phyloP scores from a whole-genome alignment of 2,888 invertebrate species.

The Zaprionus bogoriensis region DNA sequence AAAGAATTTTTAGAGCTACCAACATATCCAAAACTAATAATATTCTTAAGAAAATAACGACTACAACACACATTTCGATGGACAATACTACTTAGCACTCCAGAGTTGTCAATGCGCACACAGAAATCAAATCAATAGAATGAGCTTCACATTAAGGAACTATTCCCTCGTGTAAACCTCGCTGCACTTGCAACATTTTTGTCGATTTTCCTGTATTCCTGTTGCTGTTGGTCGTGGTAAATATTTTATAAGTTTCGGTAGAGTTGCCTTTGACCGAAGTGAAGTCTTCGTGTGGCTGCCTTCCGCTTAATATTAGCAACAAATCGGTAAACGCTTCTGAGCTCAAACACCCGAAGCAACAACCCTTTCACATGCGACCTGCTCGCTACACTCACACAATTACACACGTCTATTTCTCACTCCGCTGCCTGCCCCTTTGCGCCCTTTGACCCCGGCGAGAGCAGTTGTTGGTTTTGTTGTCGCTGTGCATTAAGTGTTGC shows the following conservation, averaged over 20 bases:
- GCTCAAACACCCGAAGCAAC: conserved; percentile 25
- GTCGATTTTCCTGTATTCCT: neutral
- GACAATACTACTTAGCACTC: neutral
- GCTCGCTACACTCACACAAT: conserved; percentile 14
- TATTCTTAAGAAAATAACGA: too few species aligned
- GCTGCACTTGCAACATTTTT: conserved; percentile 1
- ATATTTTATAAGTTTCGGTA: conserved; percentile 56
- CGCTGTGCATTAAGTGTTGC: conserved; percentile 80
- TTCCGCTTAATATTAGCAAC: conserved; percentile 69
- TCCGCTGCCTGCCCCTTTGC: neutral
- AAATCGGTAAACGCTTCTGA: conserved; percentile 67
- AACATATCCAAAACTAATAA: neutral
- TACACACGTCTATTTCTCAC: neutral
- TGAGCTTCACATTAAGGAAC: neutral
- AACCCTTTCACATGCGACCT: conserved; percentile 1
- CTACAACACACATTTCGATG: too few species aligned
- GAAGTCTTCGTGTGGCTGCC: conserved; percentile 42
- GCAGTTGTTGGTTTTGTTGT: conserved; percentile 63
- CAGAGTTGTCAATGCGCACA: neutral
- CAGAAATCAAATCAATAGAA: neutral
- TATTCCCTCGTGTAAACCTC: neutral
- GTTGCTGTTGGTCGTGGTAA: conserved; percentile 28
- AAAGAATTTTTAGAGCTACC: neutral
- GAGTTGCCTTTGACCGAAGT: neutral
- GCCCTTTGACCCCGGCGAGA: neutral